Base-by-base conservation (phyloP, 2,113 vertebrate genomes). In the Carettochelys insculpta region DNA sequence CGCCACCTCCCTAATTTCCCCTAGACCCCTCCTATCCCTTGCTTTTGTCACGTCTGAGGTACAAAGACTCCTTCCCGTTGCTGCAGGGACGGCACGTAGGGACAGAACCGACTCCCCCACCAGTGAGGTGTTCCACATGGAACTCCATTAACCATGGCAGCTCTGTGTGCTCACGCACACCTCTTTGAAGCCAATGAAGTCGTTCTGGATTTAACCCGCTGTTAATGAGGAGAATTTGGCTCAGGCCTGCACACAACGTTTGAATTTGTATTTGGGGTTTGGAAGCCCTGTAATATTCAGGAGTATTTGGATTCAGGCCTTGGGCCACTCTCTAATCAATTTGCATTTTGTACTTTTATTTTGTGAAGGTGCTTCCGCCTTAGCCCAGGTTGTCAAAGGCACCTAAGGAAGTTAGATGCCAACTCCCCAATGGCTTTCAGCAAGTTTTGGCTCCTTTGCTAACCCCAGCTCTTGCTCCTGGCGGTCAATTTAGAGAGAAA, bases 211-310 rank as follows among this genome's bases (percentile, higher is more conserved):
- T 79, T 68, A 11, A 25, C 47, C 4, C 4, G 25, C 79, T 68
- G 41, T 76, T 25, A 34, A 41, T 50, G 54, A 56, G 2, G 54
- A 75, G 48, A 25, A 65, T 68, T 54, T 10, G 2, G 10, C 43
- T n/a, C 65, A 58, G 78, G 47, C 34, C 29, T 27, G 79, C 20
- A 22, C 0, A 0, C 11, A 51, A 25, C 54, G 25, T 12, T 20
- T 3, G 0, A 0, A 6, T 5, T 45, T 43, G 53, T 2, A 2
- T 13, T 8, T n/a, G 3, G 3, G 3, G n/a, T 56, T 87, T 43
- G 75, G 31, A 79, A 82, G n/a, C 82, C 22, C 48, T 4, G 1
- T 2, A 16, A 1, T 38, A 45, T 34, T 56, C 31, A 16, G 68
- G 38, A 38, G 22, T 41, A 13, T 34, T 34, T 65, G 34, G 34